phyloP scores from a whole-genome alignment of 2,888 invertebrate genomes.

The Pheosia gnoma region DNA sequence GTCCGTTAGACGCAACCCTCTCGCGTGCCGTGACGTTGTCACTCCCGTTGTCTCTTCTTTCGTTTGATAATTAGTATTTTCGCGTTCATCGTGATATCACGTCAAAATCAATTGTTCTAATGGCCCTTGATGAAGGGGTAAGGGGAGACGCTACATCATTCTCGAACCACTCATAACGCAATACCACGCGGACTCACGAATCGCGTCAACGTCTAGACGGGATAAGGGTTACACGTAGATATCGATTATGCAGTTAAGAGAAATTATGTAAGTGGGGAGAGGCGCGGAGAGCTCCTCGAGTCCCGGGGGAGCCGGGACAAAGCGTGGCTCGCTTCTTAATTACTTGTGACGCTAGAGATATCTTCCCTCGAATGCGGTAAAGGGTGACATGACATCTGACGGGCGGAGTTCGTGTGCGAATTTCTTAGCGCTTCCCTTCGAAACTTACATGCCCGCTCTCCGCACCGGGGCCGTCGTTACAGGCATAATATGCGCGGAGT shows the following conservation, averaged over 20 bases:
- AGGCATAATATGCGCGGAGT: constrained; percentile 41
- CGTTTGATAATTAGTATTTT: too few species aligned
- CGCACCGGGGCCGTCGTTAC: constrained; percentile 21
- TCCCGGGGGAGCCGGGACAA: constrained; percentile 51
- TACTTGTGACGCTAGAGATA: constrained; percentile 74
- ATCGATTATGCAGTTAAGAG: constrained; percentile 80
- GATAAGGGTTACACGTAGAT: constrained; percentile 65
- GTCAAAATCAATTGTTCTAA: too few species aligned
- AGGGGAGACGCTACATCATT: constrained; percentile 13
- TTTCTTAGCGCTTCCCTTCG: constrained; percentile 27
- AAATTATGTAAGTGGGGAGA: constrained; percentile 74
- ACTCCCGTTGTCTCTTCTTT: constrained; percentile 58
- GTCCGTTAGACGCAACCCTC: constrained; percentile 66
- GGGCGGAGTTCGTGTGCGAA: constrained; percentile 38
- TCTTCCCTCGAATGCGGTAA: constrained; percentile 58
- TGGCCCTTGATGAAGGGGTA: too few species aligned
- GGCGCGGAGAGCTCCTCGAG: constrained; percentile 55
- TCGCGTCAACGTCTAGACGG: constrained; percentile 66
- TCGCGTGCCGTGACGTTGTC: constrained; percentile 61
- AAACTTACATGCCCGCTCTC: constrained; percentile 30
- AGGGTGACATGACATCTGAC: constrained; percentile 59
- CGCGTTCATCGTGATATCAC: too few species aligned
- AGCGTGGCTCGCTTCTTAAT: constrained; percentile 75
- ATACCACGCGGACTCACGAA: constrained; percentile 54
- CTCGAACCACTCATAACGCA: constrained; percentile 52